phyloP scores from a whole-genome alignment of 1,140 invertebrate species.

The Polypedilum vanderplanki region DNA sequence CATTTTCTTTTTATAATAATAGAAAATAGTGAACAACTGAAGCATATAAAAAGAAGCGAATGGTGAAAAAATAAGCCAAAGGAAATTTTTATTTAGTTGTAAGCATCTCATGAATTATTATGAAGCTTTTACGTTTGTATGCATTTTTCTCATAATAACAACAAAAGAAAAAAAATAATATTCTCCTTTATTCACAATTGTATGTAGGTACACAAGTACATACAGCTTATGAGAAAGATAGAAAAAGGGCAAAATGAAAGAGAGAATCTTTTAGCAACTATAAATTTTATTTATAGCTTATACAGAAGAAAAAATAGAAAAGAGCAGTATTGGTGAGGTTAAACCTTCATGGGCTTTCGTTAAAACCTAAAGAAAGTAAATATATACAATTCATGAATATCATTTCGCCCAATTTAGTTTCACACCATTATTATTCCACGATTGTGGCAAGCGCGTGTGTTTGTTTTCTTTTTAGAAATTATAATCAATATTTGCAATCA shows the following conservation, averaged over 20 bases:
- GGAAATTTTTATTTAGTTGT: neutral
- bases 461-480: too few species aligned
- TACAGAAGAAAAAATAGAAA: neutral
- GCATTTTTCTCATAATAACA: neutral
- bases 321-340: neutral
- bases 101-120: neutral
- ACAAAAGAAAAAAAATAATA: neutral
- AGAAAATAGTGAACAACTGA: neutral
- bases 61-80: neutral
- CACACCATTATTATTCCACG: neutral
- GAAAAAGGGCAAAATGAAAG: neutral
- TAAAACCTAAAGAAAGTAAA: neutral
- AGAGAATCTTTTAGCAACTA: neutral
- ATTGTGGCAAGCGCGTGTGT: too few species aligned
- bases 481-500: too few species aligned
- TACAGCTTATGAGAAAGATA: neutral
- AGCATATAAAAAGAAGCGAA: neutral
- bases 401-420: neutral
- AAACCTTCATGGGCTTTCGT: neutral
- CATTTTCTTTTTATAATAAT: neutral
- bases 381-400: neutral
- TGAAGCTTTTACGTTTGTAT: neutral
- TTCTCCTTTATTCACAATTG: neutral
- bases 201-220: neutral
- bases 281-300: slow-evolving; percentile 8